Percentiles rank a stretch among this genome's conserved stretches.
These are phyloP conservation scores for Serilophus lunatus DNA, from an alignment of 2,113 vertebrate species.

Conservation along the genomic window DNA sequence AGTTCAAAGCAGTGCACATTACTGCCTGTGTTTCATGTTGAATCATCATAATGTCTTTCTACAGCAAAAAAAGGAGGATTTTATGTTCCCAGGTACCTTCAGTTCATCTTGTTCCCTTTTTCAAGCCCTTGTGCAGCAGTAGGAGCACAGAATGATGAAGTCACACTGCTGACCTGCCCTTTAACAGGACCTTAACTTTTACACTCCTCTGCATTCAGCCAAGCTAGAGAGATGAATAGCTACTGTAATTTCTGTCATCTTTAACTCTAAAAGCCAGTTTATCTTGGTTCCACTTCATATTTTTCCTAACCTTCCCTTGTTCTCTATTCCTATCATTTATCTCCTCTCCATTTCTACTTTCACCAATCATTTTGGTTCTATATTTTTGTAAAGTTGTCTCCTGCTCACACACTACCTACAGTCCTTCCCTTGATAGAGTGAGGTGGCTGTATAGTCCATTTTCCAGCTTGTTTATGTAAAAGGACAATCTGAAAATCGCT, in stretches of 20 bases:
- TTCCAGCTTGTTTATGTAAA: not conserved
- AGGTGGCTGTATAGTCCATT: not conserved
- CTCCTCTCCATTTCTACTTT: not conserved
- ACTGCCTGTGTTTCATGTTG: not conserved
- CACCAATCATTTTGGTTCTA: not conserved
- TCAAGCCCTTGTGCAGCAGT: constrained; percentile 3
- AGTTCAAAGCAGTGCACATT: not conserved
- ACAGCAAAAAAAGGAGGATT: not conserved
- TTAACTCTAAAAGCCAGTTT: constrained; percentile 42
- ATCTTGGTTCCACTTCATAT: constrained; percentile 1
- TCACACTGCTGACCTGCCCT: constrained; percentile 46
- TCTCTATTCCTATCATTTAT: not conserved
- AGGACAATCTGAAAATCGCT: not conserved
- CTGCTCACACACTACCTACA: not conserved
- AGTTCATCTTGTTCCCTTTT: constrained; percentile 5
- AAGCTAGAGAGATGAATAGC: constrained; percentile 12
- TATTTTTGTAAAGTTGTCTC: not conserved
- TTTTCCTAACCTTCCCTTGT: not conserved
- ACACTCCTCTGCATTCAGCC: constrained; percentile 33
- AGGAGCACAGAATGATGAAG: constrained; percentile 13
- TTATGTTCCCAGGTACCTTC: not conserved
- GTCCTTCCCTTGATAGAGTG: not conserved
- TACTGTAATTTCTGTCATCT: constrained; percentile 11
- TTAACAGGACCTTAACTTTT: constrained; percentile 34
- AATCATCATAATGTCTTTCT: constrained; percentile 15